Evolutionary conservation across 2,888 invertebrate genomes (phyloP).

Genomic region (Tribolium freemani): DNA sequence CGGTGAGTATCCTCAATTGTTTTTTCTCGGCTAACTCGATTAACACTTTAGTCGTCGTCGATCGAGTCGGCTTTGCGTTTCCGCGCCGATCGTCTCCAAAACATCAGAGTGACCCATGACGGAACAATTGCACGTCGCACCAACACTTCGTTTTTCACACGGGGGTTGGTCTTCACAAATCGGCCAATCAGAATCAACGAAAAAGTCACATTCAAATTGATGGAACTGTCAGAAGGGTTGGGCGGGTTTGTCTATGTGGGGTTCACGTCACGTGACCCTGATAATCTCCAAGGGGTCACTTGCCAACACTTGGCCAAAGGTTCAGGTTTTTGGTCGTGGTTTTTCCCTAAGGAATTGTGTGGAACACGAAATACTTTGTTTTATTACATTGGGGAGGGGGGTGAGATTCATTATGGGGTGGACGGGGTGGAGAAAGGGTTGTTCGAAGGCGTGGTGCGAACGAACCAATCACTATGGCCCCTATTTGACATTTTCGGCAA

Average conservation of each 20-base stretch:
- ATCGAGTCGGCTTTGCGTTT: slow-evolving; percentile 84
- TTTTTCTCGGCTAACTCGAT: background rate
- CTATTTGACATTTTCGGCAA: slow-evolving; percentile 98
- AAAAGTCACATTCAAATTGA: slow-evolving; percentile 89
- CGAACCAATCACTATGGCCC: slow-evolving; percentile 89
- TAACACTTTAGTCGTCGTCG: background rate
- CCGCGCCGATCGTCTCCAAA: slow-evolving; percentile 92
- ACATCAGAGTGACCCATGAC: slow-evolving; percentile 87
- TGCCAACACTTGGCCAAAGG: slow-evolving; percentile 5
- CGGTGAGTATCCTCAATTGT: background rate
- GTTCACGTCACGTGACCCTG: slow-evolving; percentile 95
- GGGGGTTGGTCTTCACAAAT: slow-evolving; percentile 90
- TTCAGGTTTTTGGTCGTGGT: slow-evolving; percentile 29
- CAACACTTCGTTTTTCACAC: slow-evolving; percentile 91
- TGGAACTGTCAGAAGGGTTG: slow-evolving; percentile 95
- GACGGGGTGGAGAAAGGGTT: slow-evolving; percentile 95
- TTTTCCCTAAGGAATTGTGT: slow-evolving; percentile 66
- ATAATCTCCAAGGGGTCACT: slow-evolving; percentile 2
- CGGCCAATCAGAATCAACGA: slow-evolving; percentile 93
- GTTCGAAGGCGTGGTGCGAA: slow-evolving; percentile 89
- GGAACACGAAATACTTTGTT: slow-evolving; percentile 85
- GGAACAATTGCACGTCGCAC: slow-evolving; percentile 88
- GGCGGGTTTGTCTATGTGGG: slow-evolving; percentile 97
- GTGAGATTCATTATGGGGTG: slow-evolving; percentile 95
- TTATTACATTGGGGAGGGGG: slow-evolving; percentile 91